A percentile compares a stretch with the other conserved stretches of the same genome.
Conservation (phyloP, 1,140 invertebrate species). For the Pseudomyrmex cubaensis region DNA sequence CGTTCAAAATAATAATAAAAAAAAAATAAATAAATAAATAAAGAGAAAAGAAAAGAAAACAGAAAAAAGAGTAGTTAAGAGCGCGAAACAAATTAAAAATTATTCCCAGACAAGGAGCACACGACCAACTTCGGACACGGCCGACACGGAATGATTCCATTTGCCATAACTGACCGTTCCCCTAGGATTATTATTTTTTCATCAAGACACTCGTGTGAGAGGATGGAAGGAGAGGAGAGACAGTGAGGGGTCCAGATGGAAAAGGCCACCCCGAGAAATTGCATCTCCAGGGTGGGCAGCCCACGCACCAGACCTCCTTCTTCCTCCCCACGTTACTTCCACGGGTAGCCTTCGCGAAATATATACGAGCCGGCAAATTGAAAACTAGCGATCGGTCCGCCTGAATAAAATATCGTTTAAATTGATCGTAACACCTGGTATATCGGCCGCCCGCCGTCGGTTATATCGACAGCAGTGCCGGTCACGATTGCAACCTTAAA, state of each 20-base stretch:
- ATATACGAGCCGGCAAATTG: conserved; percentile 85
- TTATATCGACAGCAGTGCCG: conserved; percentile 66
- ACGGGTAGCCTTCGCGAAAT: conserved; percentile 78
- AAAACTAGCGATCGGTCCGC: conserved; percentile 84
- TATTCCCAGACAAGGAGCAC: conserved; percentile 44
- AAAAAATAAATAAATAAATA: not conserved
- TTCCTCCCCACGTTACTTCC: conserved; percentile 56
- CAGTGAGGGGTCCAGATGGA: conserved; percentile 53
- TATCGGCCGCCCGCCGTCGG: conserved; percentile 74
- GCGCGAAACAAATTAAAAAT: conserved; percentile 27
- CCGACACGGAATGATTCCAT: conserved; percentile 75
- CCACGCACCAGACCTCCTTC: not conserved
- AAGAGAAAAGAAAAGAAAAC: conserved; percentile 13
- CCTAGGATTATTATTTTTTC: conserved; percentile 85
- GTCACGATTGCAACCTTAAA: conserved; percentile 67
- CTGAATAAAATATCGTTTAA: conserved; percentile 85
- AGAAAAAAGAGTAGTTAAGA: too few relatives aligned
- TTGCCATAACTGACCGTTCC: conserved; percentile 83
- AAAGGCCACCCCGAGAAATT: conserved; percentile 81
- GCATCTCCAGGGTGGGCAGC: conserved; percentile 76
- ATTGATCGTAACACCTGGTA: conserved; percentile 85
- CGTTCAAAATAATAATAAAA: not conserved
- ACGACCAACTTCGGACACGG: conserved; percentile 27
- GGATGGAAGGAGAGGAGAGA: conserved; percentile 3
- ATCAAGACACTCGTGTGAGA: conserved; percentile 73